These are phyloP conservation scores for Lepilemur septentrionalis DNA, from an alignment of 2,797 vertebrate species.

Conservation along the genomic window DNA sequence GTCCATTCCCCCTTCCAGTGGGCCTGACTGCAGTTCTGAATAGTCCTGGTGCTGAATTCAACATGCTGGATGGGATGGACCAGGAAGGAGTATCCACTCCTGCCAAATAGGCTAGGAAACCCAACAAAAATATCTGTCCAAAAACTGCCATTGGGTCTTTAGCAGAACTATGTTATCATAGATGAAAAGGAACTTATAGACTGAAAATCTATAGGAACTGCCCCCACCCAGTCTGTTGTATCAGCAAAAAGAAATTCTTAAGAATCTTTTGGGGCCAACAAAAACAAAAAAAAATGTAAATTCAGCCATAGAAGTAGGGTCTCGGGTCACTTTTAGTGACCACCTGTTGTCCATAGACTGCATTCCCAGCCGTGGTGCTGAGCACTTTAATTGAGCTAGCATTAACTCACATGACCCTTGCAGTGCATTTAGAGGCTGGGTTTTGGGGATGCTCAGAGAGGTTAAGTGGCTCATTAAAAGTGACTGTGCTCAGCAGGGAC, in stretches of 20 bases:
- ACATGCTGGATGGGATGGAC: background rate
- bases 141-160: background rate
- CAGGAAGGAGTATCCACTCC: background rate
- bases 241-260: background rate
- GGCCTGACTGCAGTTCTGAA: background rate
- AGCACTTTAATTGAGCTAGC: background rate
- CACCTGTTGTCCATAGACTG: rapidly evolving
- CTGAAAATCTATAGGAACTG: background rate
- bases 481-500: background rate
- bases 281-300: background rate
- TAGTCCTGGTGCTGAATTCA: background rate
- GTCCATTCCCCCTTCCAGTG: background rate
- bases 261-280: background rate
- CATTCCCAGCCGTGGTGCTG: background rate
- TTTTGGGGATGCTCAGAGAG: background rate
- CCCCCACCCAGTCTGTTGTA: background rate
- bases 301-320: background rate
- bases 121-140: background rate
- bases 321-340: background rate
- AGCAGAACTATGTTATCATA: background rate
- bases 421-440: background rate
- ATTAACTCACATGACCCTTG: background rate
- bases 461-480: background rate
- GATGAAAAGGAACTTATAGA: background rate
- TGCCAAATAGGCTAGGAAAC: background rate